Percentiles rank a stretch among this genome's conserved stretches.
phyloP scores from a whole-genome alignment of 2,113 vertebrate genomes.

The Toxotes chatareus region DNA sequence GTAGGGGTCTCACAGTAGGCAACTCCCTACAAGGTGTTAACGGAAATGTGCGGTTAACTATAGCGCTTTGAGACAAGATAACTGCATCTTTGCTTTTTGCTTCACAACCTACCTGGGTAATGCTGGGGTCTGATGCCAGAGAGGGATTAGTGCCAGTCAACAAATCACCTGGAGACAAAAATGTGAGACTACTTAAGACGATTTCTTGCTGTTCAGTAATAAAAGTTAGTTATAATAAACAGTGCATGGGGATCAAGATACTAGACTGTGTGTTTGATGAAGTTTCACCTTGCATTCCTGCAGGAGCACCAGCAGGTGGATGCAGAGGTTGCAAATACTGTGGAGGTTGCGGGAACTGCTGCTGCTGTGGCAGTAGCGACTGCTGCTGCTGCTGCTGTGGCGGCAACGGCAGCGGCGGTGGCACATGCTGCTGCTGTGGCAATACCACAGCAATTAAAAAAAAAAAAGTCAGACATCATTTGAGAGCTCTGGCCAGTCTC shows the following conservation, averaged over 20 bases:
- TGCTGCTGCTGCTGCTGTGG: slow-evolving; percentile 59
- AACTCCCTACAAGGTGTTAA: slow-evolving; percentile 41
- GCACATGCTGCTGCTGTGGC: slow-evolving; percentile 47
- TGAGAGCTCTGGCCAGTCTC: background rate
- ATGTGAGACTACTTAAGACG: background rate
- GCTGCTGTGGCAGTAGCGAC: slow-evolving; percentile 65
- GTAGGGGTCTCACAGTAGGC: slow-evolving; percentile 63
- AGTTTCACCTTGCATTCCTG: slow-evolving; percentile 74
- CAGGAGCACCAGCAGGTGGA: slow-evolving; percentile 46
- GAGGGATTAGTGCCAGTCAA: slow-evolving; percentile 48
- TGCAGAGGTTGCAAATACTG: slow-evolving; percentile 63
- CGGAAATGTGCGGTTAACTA: background rate
- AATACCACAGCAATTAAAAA: background rate
- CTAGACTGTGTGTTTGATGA: background rate
- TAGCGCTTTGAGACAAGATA: background rate
- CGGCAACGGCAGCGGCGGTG: slow-evolving; percentile 24
- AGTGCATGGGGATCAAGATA: background rate
- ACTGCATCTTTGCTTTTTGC: background rate
- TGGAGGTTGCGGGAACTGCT: slow-evolving; percentile 63
- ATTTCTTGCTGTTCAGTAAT: background rate
- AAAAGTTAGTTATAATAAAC: background rate
- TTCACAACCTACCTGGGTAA: slow-evolving; percentile 68
- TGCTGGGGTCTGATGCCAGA: slow-evolving; percentile 51
- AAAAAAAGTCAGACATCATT: background rate
- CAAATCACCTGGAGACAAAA: slow-evolving; percentile 60